A percentile compares a stretch with the other conserved stretches of the same genome.
These are phyloP conservation scores for Sialia sialis DNA, from an alignment of 2,113 vertebrate species.

Conservation along the genomic window DNA sequence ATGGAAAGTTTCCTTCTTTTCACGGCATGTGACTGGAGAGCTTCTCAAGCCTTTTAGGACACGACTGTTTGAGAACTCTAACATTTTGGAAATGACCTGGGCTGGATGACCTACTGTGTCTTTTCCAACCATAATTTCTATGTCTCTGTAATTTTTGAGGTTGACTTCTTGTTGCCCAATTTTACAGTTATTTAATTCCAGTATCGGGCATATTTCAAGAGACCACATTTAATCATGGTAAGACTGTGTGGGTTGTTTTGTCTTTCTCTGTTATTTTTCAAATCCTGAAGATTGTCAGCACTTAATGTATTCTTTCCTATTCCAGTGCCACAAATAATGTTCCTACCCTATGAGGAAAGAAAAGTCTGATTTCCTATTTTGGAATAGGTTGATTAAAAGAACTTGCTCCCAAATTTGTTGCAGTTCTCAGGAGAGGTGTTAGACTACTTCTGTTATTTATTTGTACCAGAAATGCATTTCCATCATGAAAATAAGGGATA, in stretches of 20 bases:
- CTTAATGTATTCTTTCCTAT: constrained; percentile 34
- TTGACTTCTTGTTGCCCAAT: constrained; percentile 31
- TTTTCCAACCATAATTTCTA: constrained; percentile 34
- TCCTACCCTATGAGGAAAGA: background rate
- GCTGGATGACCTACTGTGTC: background rate
- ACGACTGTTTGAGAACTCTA: background rate
- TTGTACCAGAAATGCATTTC: background rate
- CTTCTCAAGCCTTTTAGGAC: background rate
- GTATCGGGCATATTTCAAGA: constrained; percentile 1
- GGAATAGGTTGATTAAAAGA: background rate
- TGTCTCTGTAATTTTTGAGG: constrained; percentile 34
- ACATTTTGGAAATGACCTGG: background rate
- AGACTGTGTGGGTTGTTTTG: constrained; percentile 9
- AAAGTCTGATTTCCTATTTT: background rate
- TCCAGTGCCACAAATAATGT: background rate
- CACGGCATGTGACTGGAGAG: background rate
- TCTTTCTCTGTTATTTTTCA: constrained; percentile 4
- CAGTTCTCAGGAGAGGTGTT: background rate
- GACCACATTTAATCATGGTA: constrained; percentile 34
- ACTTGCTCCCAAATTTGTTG: background rate
- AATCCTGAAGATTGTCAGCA: background rate
- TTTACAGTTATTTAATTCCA: constrained; percentile 50
- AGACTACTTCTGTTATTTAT: background rate
- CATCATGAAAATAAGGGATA: background rate
- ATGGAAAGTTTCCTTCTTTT: background rate